Evolutionary conservation across 2,888 invertebrate genomes (phyloP), one percentile per base, ranked within the genome.

Genomic region (Ectropis crepuscularia): DNA sequence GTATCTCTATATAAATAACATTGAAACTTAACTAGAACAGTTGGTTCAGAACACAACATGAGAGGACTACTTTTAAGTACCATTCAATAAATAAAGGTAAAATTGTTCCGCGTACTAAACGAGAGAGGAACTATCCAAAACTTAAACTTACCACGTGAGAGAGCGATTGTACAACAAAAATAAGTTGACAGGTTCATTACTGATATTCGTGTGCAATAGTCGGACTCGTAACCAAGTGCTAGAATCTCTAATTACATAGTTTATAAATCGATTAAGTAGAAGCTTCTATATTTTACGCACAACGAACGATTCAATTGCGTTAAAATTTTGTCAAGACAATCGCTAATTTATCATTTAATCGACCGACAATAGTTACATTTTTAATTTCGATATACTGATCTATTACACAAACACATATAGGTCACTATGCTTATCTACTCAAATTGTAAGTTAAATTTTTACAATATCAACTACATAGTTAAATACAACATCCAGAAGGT

Each of bases 401-500:
- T 90, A 91, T 90, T 87, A 89, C 92, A 91, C 90, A 89, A 87
- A 91, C 90, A 91, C 90, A 87, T 85, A 86, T 82, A 83, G 63
- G 80, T 81, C 81, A 76, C 89, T 90, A 90, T 83, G 78, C 82
- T 88, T 85, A 85, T 79, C 90, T 89, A 90, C 88, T 86, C 82
- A 76, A 89, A 86, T 88, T 86, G 85, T 86, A 86, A 84, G 80
- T 90, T 85, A 84, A 81, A 80, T 87, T 86, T 90, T 86, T 91
- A 91, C 90, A 92, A 87, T 89, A 88, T 81, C 82, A 78, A 85
- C 89, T 88, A 89, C 85, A 83, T 83, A 88, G 85, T 89, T 89
- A 89, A 89, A 90, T 89, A 91, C 90, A 86, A 92, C 92, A 92
- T 90, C 82, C 89, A 90, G 90, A 92, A 89, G 80, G 82, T 87